phyloP scores from a whole-genome alignment of 2,888 invertebrate species.

The Agrochola lota region DNA sequence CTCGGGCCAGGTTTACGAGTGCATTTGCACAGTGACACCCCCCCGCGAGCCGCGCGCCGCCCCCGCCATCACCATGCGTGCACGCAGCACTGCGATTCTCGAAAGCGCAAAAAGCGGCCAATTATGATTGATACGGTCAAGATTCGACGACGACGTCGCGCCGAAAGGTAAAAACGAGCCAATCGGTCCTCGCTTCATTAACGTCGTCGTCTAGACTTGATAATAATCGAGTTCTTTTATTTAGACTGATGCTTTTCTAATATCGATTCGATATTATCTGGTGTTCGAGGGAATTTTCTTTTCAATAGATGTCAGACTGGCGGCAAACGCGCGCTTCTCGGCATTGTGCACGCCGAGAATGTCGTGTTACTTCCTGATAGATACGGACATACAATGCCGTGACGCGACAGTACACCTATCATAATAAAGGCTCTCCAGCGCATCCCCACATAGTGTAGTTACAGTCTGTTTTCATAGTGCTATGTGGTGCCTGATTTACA shows the following conservation, averaged over 20 bases:
- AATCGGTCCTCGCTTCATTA: slow-evolving; percentile 69
- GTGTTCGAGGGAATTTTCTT: slow-evolving; percentile 43
- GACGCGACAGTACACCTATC: slow-evolving; percentile 53
- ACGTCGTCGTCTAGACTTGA: slow-evolving; percentile 67
- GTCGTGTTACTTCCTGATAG: slow-evolving; percentile 66
- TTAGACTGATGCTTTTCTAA: slow-evolving; percentile 52
- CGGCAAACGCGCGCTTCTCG: slow-evolving; percentile 38
- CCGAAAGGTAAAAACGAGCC: slow-evolving; percentile 79
- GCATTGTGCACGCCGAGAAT: slow-evolving; percentile 55
- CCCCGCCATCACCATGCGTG: slow-evolving; percentile 76
- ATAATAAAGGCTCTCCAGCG: slow-evolving; percentile 60
- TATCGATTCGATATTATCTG: slow-evolving; percentile 54
- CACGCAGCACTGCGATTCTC: slow-evolving; percentile 81
- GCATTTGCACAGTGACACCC: slow-evolving; percentile 90
- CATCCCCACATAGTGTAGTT: slow-evolving; percentile 25
- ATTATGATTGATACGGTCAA: slow-evolving; percentile 87
- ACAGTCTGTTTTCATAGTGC: slow-evolving; percentile 27
- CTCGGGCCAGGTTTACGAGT: slow-evolving; percentile 87
- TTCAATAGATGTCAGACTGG: slow-evolving; percentile 46
- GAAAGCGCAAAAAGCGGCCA: slow-evolving; percentile 84
- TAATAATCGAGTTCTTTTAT: slow-evolving; percentile 60
- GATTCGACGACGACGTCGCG: slow-evolving; percentile 72
- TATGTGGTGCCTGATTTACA: slow-evolving; percentile 48
- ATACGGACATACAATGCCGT: slow-evolving; percentile 61
- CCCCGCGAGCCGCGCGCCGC: slow-evolving; percentile 69